Evolutionary conservation across 37 sponge, comb jelly and placozoan genomes (phyloP).

Genomic region (Hormiphora californensis): DNA sequence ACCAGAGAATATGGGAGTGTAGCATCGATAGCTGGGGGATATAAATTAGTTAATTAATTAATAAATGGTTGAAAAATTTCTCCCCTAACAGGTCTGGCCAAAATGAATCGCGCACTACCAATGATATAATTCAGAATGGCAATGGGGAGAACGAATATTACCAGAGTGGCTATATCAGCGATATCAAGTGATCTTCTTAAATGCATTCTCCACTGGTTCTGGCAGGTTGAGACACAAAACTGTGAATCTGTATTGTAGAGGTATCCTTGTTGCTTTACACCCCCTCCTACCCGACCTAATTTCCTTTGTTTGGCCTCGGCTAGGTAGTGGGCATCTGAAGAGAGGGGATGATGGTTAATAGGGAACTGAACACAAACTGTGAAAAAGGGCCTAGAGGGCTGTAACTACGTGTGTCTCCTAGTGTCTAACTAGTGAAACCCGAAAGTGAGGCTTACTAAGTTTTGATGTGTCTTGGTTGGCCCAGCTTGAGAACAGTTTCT

Average conservation of each 20-base stretch:
- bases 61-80: too few relatives aligned
- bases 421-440: too few relatives aligned
- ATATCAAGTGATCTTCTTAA: background rate
- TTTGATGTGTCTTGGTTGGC: too few relatives aligned
- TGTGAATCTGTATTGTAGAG: background rate
- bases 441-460: too few relatives aligned
- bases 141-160: background rate
- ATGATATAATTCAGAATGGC: too few relatives aligned
- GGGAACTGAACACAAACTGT: too few relatives aligned
- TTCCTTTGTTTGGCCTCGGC: slow-evolving; percentile 30
- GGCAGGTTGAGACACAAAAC: slow-evolving; percentile 9
- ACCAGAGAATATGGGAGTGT: slow-evolving; percentile 20
- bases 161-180: slow-evolving; percentile 10
- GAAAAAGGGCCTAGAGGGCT: too few relatives aligned
- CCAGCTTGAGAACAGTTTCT: slow-evolving; percentile 22
- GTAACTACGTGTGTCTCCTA: too few relatives aligned
- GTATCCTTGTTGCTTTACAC: background rate
- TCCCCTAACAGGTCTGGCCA: too few relatives aligned
- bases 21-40: slow-evolving; percentile 24
- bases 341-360: too few relatives aligned
- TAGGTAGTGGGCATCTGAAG: background rate
- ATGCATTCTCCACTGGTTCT: background rate
- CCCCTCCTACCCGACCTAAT: background rate
- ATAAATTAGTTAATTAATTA: too few relatives aligned
- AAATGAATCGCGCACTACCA: too few relatives aligned